phyloP scores from a whole-genome alignment of 2,113 vertebrate genomes.

The Dunckerocampus dactyliophorus region DNA sequence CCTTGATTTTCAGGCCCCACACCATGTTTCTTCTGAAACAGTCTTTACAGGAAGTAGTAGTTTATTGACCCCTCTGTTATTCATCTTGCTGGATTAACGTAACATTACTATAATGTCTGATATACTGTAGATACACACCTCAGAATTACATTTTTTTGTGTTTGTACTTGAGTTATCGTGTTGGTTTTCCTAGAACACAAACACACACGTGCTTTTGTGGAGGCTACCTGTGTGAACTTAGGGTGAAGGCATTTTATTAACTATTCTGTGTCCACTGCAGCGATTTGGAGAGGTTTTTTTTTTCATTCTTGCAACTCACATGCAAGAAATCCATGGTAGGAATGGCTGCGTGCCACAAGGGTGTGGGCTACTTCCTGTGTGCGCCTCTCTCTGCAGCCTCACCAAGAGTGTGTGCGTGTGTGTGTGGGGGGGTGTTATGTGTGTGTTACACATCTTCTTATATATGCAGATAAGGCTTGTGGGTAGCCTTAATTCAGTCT shows the following conservation, averaged over 20 bases:
- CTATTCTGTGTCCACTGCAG: not conserved
- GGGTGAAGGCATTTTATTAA: not conserved
- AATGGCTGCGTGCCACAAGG: not conserved
- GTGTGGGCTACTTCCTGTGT: slow-evolving; percentile 12
- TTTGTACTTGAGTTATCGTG: too few relatives aligned
- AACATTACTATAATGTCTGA: too few relatives aligned
- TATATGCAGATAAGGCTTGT: not conserved
- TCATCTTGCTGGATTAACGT: too few relatives aligned
- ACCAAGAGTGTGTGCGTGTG: not conserved
- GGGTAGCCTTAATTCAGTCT: not conserved
- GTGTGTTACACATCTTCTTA: not conserved
- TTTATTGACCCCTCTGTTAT: too few relatives aligned
- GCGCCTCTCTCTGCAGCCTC: not conserved
- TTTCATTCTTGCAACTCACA: too few relatives aligned
- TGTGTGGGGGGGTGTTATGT: not conserved
- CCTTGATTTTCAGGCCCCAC: not conserved
- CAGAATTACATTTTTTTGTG: too few relatives aligned
- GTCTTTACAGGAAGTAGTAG: not conserved
- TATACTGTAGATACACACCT: too few relatives aligned
- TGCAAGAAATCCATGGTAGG: not conserved
- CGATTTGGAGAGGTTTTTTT: not conserved
- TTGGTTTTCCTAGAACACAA: not conserved
- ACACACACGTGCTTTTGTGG: not conserved
- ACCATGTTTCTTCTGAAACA: too few relatives aligned
- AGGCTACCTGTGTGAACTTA: not conserved